Conservation (phyloP, 2,113 vertebrate genomes). For the Gavialis gangeticus region DNA sequence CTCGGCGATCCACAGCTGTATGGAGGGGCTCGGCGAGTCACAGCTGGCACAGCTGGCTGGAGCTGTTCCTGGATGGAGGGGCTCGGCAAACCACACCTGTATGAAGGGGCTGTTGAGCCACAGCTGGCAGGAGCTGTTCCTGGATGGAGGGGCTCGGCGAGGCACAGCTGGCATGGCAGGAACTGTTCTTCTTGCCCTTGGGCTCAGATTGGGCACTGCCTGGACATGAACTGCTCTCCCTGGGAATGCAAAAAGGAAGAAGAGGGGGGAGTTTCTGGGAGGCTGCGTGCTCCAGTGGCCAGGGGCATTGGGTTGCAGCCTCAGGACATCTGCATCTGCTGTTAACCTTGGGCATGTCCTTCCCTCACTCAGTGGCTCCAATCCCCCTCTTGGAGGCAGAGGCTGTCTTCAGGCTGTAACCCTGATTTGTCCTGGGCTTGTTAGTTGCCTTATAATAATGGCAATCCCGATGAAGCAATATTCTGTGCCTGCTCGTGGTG, state of each 20-base stretch:
- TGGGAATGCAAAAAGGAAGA: neutral
- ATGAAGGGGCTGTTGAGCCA: neutral
- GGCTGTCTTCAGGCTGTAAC: neutral
- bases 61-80: rapidly evolving
- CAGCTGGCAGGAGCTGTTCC: neutral
- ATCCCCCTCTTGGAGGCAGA: neutral
- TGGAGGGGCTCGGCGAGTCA: neutral
- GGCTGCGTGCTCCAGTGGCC: neutral
- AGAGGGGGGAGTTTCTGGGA: neutral
- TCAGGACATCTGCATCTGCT: neutral
- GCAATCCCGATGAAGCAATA: neutral
- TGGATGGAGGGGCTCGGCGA: neutral
- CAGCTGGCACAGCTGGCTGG: neutral
- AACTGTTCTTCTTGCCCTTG: neutral
- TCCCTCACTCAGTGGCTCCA: neutral
- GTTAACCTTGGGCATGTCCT: neutral
- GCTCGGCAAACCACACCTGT: no score
- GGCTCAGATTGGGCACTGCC: neutral
- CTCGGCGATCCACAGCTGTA: neutral
- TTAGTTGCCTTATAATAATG: neutral
- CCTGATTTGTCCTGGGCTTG: neutral
- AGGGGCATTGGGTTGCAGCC: neutral
- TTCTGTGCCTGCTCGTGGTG: neutral
- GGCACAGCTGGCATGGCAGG: rapidly evolving
- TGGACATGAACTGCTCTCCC: neutral